These are phyloP conservation scores for Urosaurus nigricauda DNA, from an alignment of 2,797 vertebrate genomes.

Conservation along the genomic window DNA sequence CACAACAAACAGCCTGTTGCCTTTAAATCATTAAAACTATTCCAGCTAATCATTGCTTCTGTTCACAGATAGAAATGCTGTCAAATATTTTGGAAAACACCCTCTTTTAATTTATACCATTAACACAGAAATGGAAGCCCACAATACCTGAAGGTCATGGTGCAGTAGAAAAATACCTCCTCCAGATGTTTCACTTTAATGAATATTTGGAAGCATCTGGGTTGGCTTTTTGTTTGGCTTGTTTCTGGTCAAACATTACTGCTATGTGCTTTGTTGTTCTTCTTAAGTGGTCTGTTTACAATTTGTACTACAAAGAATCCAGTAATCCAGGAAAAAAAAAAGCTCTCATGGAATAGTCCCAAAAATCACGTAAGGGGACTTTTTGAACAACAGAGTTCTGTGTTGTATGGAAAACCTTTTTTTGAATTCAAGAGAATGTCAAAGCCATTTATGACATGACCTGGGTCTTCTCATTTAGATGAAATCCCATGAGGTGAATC, in stretches of 20 bases:
- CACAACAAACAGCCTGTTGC: background rate
- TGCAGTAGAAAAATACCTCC: background rate
- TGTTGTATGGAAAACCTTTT: background rate
- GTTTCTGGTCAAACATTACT: slow-evolving; percentile 22
- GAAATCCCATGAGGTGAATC: background rate
- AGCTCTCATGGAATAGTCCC: background rate
- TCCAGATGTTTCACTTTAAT: slow-evolving; percentile 12
- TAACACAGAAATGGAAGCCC: background rate
- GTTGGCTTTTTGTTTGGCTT: slow-evolving; percentile 24
- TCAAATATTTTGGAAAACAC: slow-evolving; percentile 9
- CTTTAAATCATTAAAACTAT: background rate
- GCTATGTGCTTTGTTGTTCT: background rate
- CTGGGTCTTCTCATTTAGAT: background rate
- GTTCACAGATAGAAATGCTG: slow-evolving; percentile 2
- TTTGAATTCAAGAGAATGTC: background rate
- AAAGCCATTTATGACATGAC: background rate
- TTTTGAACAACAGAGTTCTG: background rate
- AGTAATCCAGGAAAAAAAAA: background rate
- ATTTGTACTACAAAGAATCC: background rate
- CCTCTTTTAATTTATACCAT: background rate
- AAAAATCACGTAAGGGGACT: background rate
- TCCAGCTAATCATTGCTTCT: background rate
- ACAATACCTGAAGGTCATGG: background rate
- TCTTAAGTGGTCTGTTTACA: slow-evolving; percentile 21
- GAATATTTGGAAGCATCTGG: slow-evolving; percentile 18